Conservation (phyloP, 2,888 invertebrate species). For the Sinotaia quadrata region DNA sequence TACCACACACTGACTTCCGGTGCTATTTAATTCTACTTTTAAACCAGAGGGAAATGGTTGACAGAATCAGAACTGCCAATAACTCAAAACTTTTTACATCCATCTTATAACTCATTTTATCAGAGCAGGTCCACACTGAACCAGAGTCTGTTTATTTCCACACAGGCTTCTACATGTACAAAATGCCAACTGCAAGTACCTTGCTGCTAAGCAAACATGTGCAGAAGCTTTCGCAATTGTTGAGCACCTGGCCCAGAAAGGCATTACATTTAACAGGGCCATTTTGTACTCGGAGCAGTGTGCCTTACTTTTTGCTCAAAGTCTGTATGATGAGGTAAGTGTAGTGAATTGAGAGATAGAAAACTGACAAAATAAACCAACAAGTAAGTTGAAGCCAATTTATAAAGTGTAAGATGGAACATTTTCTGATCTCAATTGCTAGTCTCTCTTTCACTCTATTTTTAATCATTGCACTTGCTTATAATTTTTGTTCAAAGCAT, state of each 20-base stretch:
- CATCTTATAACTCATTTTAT: too few species aligned
- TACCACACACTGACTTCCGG: too few species aligned
- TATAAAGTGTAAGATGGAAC: too few species aligned
- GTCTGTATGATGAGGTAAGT: conserved; percentile 87
- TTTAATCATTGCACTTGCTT: too few species aligned
- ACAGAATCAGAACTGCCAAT: conserved; percentile 4
- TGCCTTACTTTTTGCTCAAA: conserved; percentile 85
- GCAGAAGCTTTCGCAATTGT: conserved; percentile 76
- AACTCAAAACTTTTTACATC: neutral
- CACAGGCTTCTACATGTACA: conserved; percentile 87
- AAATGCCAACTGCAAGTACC: conserved; percentile 85
- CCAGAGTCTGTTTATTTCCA: conserved; percentile 18
- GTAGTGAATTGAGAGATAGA: too few species aligned
- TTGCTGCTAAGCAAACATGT: conserved; percentile 83
- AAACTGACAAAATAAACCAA: neutral
- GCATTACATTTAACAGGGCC: conserved; percentile 76
- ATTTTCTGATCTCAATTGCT: too few species aligned
- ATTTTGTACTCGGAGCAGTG: conserved; percentile 88
- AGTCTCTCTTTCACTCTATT: too few species aligned
- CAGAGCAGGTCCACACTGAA: neutral
- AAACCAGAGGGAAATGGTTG: too few species aligned
- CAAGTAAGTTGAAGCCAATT: neutral
- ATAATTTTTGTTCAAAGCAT: too few species aligned
- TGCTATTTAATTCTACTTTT: too few species aligned
- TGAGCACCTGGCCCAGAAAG: conserved; percentile 74